Conservation (phyloP, 2,888 invertebrate species). For the Yponomeuta plumbellus region DNA sequence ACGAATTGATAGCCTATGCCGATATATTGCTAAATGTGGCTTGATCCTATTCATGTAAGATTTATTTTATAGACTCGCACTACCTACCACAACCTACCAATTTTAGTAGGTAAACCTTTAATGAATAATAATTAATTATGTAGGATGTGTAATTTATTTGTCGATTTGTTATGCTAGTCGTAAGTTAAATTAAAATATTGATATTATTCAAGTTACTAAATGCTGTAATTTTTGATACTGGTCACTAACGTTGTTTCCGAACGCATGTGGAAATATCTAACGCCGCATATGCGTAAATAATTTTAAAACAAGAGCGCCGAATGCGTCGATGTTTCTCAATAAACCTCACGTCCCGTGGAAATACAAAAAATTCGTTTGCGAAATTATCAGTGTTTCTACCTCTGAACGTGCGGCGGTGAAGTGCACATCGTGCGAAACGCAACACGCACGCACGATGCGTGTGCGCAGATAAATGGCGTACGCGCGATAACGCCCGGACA, state of each 20-base stretch:
- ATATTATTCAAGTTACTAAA: not conserved
- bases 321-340: conserved; percentile 42
- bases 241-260: not conserved
- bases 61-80: no score
- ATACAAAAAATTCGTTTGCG: conserved; percentile 55
- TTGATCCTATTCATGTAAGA: conserved; percentile 41
- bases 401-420: conserved; percentile 46
- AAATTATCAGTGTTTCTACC: conserved; percentile 40
- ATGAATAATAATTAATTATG: not conserved
- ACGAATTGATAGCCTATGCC: conserved; percentile 65
- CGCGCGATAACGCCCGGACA: conserved; percentile 49
- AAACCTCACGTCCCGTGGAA: conserved; percentile 59
- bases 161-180: no score
- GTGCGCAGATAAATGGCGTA: conserved; percentile 61
- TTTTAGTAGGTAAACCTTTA: no score
- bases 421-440: conserved; percentile 63
- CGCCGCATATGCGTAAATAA: not conserved
- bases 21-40: conserved; percentile 65
- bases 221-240: not conserved
- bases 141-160: not conserved
- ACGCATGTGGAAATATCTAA: not conserved
- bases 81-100: no score
- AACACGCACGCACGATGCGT: conserved; percentile 58
- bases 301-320: not conserved
- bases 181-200: no score